These are phyloP conservation scores for Semotilus atromaculatus DNA, from an alignment of 2,797 vertebrate species.

Conservation along the genomic window DNA sequence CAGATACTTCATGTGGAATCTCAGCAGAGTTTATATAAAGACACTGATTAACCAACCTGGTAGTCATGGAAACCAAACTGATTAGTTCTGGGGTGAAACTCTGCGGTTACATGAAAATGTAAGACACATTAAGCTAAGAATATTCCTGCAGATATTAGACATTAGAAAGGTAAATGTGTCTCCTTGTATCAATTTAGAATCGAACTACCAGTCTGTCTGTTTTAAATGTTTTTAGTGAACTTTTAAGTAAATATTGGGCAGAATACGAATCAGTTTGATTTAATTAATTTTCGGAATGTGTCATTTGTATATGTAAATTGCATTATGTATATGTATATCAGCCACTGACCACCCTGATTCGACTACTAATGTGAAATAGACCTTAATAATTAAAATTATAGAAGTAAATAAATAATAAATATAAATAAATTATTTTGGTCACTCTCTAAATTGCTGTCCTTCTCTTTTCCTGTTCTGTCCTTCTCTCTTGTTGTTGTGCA, in stretches of 20 bases:
- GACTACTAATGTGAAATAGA: background rate
- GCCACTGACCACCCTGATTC: background rate
- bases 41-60: constrained; percentile 33
- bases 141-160: background rate
- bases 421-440: background rate
- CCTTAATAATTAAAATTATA: background rate
- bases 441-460: background rate
- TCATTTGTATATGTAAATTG: background rate
- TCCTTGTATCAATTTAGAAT: background rate
- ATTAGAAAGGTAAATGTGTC: background rate
- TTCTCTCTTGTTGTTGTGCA: constrained; percentile 68
- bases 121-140: background rate
- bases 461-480: background rate
- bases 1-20: constrained; percentile 11
- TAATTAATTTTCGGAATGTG: background rate
- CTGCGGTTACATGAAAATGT: background rate
- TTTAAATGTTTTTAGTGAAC: background rate
- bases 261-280: background rate
- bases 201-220: background rate
- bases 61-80: constrained; percentile 23
- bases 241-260: background rate
- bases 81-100: constrained; percentile 11
- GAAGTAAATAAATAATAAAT: no score
- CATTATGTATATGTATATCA: background rate
- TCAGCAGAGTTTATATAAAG: constrained; percentile 14